Evolutionary conservation across 2,113 vertebrate species (phyloP).

Genomic region (Gasterosteus nipponicus): DNA sequence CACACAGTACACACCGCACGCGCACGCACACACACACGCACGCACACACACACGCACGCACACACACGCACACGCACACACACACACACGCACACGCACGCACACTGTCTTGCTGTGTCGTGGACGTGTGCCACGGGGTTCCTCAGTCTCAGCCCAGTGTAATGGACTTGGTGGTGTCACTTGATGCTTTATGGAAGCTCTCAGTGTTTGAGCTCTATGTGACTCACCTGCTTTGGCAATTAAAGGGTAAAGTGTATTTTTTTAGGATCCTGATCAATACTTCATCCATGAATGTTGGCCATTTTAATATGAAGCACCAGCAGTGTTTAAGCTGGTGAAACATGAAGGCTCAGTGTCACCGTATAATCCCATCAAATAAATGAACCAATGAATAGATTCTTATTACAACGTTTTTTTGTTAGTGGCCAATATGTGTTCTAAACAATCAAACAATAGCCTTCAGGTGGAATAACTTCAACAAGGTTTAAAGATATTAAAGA

Average conservation of each 20-base stretch:
- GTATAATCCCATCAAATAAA: no score
- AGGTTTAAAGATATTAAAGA: no score
- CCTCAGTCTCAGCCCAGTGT: slow-evolving; percentile 53
- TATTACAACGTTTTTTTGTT: no score
- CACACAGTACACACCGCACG: no score
- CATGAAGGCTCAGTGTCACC: no score
- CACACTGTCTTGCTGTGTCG: slow-evolving; percentile 23
- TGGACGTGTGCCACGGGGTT: slow-evolving; percentile 67
- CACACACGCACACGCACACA: slow-evolving; percentile 43
- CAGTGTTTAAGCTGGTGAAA: not conserved
- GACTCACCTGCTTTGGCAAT: slow-evolving; percentile 23
- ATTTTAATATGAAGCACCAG: not conserved
- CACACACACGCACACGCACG: slow-evolving; percentile 35
- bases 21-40: not conserved
- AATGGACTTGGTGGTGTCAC: slow-evolving; percentile 56
- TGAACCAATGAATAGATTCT: no score
- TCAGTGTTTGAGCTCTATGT: slow-evolving; percentile 38
- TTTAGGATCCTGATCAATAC: not conserved
- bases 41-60: slow-evolving; percentile 35
- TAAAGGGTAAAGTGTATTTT: not conserved
- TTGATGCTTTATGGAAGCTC: slow-evolving; percentile 42
- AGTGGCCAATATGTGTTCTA: no score
- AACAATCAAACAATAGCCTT: not conserved
- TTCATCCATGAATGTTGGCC: not conserved
- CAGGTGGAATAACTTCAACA: not conserved